Conservation (phyloP, 1,140 invertebrate species). For the Patella vulgata region DNA sequence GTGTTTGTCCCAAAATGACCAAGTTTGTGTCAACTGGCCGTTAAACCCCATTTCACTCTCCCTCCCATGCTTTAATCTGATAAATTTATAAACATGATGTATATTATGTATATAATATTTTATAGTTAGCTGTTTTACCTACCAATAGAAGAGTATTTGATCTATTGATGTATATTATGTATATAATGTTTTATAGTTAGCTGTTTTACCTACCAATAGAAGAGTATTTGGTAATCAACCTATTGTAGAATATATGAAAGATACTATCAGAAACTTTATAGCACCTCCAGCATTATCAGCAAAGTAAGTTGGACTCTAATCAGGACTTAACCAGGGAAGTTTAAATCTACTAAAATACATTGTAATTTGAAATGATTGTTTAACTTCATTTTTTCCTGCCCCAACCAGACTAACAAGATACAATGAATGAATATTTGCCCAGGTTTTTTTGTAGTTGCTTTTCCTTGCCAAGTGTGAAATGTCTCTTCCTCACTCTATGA, state of each 20-base stretch:
- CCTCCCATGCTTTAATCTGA: no score
- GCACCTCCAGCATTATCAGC: constrained; percentile 84
- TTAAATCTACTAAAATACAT: neutral
- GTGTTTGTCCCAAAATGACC: no score
- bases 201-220: constrained; percentile 61
- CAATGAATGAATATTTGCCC: no score
- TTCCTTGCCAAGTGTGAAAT: no score
- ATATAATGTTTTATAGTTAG: constrained; percentile 49
- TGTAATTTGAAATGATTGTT: neutral
- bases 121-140: constrained; percentile 63
- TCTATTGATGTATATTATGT: neutral
- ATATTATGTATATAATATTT: constrained; percentile 11
- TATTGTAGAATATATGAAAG: constrained; percentile 81
- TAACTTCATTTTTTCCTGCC: no score
- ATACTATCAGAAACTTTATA: constrained; percentile 87
- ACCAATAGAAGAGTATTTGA: constrained; percentile 21
- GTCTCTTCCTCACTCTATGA: no score
- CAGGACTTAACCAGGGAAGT: constrained; percentile 65
- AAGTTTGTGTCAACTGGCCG: no score
- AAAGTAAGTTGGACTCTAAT: no score
- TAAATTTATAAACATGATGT: no score
- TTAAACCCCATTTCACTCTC: no score
- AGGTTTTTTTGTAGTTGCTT: no score
- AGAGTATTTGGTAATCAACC: constrained; percentile 68
- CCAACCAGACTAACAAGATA: no score